Evolutionary conservation across 2,888 invertebrate genomes (phyloP).

Genomic region (Hypselothyrea guttata): DNA sequence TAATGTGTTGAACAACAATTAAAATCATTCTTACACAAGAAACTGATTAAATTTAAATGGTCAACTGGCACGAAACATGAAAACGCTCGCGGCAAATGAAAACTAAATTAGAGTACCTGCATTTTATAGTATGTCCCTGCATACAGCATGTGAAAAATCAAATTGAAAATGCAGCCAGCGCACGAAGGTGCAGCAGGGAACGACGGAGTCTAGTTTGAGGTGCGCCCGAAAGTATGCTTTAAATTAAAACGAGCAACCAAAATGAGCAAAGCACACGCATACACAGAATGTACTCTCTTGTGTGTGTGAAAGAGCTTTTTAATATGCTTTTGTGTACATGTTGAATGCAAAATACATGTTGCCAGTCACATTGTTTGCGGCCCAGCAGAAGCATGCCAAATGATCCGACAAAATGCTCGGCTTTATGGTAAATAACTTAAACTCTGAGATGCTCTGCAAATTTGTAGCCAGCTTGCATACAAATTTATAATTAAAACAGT

Average conservation of each 20-base stretch:
- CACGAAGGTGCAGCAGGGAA: constrained; percentile 6
- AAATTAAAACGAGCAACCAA: constrained; percentile 55
- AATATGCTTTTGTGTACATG: constrained; percentile 5
- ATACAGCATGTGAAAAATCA: constrained; percentile 7
- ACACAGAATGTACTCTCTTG: constrained; percentile 2
- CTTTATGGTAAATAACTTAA: neutral
- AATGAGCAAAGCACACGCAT: constrained; percentile 55
- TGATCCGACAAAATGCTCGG: constrained; percentile 10
- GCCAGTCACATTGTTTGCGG: constrained; percentile 27
- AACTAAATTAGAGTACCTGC: constrained; percentile 47
- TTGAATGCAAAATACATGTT: constrained; percentile 6
- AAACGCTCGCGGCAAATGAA: constrained; percentile 16
- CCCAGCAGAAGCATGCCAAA: constrained; percentile 5
- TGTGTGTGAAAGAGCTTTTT: constrained; percentile 14
- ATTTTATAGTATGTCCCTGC: constrained; percentile 20
- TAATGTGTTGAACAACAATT: constrained; percentile 68
- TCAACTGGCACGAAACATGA: constrained; percentile 40
- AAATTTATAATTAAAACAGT: too few relatives aligned
- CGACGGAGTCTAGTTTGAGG: neutral
- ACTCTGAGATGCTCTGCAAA: neutral
- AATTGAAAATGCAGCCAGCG: constrained; percentile 45
- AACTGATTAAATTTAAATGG: constrained; percentile 66
- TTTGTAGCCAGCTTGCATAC: neutral
- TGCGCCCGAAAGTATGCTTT: constrained; percentile 45
- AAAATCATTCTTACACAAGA: constrained; percentile 67